A percentile compares a stretch with the other conserved stretches of the same genome.
These are phyloP conservation scores for Drosophila ezoana DNA, from an alignment of 2,888 invertebrate genomes.

Conservation along the genomic window DNA sequence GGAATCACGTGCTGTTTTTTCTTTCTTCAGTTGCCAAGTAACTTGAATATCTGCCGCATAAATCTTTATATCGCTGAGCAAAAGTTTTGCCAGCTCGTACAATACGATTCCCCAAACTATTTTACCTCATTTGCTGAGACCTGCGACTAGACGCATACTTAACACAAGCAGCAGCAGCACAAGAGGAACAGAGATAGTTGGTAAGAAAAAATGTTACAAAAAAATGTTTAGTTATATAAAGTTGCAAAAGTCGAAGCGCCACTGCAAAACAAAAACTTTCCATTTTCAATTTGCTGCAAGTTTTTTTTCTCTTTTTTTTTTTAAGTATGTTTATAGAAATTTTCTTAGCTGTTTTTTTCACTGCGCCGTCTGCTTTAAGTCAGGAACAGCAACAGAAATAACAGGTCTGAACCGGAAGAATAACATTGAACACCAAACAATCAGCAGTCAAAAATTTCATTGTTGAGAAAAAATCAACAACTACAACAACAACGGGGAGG, in stretches of 20 bases:
- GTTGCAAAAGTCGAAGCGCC: constrained; percentile 51
- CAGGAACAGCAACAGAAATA: constrained; percentile 8
- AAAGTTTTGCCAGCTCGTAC: constrained; percentile 49
- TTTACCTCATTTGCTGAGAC: constrained; percentile 67
- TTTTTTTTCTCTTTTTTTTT: constrained; percentile 18
- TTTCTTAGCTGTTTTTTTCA: background rate
- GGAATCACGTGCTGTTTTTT: constrained; percentile 4
- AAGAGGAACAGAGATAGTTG: background rate
- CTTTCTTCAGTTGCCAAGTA: constrained; percentile 6
- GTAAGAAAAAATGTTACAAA: constrained; percentile 16
- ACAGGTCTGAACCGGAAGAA: constrained; percentile 61
- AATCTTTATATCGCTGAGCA: constrained; percentile 55
- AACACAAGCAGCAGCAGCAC: constrained; percentile 10
- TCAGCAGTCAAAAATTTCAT: constrained; percentile 79
- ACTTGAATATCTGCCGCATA: constrained; percentile 62
- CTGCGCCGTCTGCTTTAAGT: constrained; percentile 45
- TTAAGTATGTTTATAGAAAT: constrained; percentile 43
- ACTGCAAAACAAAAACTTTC: constrained; percentile 74
- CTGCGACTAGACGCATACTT: constrained; percentile 48
- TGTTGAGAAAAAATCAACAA: constrained; percentile 50
- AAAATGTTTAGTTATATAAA: constrained; percentile 40
- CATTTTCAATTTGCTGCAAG: constrained; percentile 73
- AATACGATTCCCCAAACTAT: constrained; percentile 61
- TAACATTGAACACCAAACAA: constrained; percentile 78
- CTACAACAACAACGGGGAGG: constrained; percentile 15